Evolutionary conservation across 2,113 vertebrate species (phyloP).

Genomic region (Proteles cristata): DNA sequence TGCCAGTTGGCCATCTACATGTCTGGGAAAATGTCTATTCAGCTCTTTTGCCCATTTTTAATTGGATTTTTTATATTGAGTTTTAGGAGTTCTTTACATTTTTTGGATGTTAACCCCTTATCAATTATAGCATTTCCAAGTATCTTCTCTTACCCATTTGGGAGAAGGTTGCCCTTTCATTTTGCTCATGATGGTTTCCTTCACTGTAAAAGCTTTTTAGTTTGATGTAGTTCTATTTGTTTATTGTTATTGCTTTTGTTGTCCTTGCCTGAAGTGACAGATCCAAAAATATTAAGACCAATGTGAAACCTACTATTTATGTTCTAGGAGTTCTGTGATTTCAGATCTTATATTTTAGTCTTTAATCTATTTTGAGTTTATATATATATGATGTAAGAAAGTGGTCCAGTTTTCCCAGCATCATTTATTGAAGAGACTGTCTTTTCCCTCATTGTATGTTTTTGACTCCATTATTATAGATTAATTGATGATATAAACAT

Average conservation of each 20-base stretch:
- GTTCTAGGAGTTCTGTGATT: no score
- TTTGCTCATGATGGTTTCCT: background rate
- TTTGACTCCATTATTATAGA: background rate
- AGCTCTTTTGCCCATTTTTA: background rate
- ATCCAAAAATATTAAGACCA: background rate
- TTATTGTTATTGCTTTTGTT: background rate
- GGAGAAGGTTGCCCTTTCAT: background rate
- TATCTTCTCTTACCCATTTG: background rate
- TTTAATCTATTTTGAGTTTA: no score
- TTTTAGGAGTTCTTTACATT: background rate
- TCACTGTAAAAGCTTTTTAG: background rate
- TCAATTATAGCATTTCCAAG: background rate
- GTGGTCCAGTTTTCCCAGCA: no score
- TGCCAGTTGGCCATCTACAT: background rate
- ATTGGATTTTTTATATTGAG: background rate
- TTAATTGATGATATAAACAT: background rate
- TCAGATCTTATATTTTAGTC: no score
- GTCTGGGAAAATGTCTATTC: background rate
- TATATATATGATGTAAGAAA: no score
- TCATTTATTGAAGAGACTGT: no score
- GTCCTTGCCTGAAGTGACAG: background rate
- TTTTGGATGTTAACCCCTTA: background rate
- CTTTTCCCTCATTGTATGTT: no score
- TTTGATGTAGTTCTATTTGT: background rate
- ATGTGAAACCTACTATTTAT: background rate